These are phyloP conservation scores for Pyrocoelia pectoralis DNA, from an alignment of 2,888 invertebrate species.

Conservation along the genomic window DNA sequence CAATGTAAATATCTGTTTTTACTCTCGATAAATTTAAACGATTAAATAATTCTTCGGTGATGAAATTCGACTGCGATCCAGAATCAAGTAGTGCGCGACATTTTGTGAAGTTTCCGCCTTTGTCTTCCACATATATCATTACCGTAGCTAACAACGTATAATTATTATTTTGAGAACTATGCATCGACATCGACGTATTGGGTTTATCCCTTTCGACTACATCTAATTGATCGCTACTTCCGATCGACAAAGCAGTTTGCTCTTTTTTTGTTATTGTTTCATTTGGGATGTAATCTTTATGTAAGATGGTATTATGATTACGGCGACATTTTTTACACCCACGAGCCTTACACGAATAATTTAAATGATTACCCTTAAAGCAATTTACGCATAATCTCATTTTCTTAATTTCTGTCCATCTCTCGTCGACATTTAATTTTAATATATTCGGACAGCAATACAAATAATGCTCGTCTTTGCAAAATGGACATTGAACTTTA, in stretches of 20 bases:
- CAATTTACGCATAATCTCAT: conserved; percentile 6
- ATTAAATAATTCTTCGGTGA: not conserved
- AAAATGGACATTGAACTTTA: not conserved
- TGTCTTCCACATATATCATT: no score
- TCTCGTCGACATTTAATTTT: not conserved
- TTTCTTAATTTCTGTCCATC: not conserved
- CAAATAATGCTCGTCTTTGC: not conserved
- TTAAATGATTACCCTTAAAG: not conserved
- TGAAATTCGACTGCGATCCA: not conserved
- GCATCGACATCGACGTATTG: no score
- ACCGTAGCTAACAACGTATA: no score
- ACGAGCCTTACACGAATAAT: not conserved
- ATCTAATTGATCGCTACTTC: no score
- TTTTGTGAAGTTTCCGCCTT: not conserved
- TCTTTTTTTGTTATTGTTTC: not conserved
- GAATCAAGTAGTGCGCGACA: conserved; percentile 1
- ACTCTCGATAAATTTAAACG: not conserved
- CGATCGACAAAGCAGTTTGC: no score
- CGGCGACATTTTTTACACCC: not conserved
- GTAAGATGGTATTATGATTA: not conserved
- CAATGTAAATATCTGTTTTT: not conserved
- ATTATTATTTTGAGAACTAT: no score
- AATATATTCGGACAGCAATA: not conserved
- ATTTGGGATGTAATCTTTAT: not conserved
- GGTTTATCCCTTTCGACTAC: no score